These are phyloP conservation scores for Eupithecia insigniata DNA, from an alignment of 2,888 invertebrate genomes.

Conservation along the genomic window DNA sequence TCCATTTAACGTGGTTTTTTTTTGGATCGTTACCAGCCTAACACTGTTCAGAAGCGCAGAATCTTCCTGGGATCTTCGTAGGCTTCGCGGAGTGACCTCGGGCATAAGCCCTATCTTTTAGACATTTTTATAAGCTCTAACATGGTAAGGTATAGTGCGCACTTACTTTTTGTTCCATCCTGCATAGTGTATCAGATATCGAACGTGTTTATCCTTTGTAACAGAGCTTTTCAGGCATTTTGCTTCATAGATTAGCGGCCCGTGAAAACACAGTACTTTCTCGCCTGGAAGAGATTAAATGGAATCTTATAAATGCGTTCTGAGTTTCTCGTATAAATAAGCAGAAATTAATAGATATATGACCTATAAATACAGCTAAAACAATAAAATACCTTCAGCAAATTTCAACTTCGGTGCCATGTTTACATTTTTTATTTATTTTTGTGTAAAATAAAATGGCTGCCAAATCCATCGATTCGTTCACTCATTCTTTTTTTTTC, in stretches of 20 bases:
- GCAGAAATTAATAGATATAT: constrained; percentile 3
- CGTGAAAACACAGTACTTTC: constrained; percentile 97
- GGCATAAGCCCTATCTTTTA: neutral
- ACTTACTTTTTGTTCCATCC: constrained; percentile 99
- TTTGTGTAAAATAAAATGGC: constrained; percentile 29
- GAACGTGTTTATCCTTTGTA: constrained; percentile 93
- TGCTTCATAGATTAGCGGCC: constrained; percentile 97
- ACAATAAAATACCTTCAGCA: constrained; percentile 85
- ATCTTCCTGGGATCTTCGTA: too few species aligned
- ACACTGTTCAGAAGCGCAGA: too few species aligned
- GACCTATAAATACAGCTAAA: constrained; percentile 6
- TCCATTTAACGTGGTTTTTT: too few species aligned
- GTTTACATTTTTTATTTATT: constrained; percentile 45
- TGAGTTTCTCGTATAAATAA: neutral
- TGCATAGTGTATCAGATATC: constrained; percentile 97
- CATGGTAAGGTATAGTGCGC: neutral
- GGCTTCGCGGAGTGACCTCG: too few species aligned
- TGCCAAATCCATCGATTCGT: neutral
- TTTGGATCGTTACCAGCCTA: too few species aligned
- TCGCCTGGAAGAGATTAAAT: constrained; percentile 85
- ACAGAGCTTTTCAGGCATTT: constrained; percentile 94
- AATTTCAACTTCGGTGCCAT: constrained; percentile 88
- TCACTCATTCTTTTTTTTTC: too few species aligned
- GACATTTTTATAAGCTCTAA: neutral
- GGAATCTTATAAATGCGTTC: neutral